Conservation (phyloP, 2,113 vertebrate species). For the Clarias batrachus region DNA sequence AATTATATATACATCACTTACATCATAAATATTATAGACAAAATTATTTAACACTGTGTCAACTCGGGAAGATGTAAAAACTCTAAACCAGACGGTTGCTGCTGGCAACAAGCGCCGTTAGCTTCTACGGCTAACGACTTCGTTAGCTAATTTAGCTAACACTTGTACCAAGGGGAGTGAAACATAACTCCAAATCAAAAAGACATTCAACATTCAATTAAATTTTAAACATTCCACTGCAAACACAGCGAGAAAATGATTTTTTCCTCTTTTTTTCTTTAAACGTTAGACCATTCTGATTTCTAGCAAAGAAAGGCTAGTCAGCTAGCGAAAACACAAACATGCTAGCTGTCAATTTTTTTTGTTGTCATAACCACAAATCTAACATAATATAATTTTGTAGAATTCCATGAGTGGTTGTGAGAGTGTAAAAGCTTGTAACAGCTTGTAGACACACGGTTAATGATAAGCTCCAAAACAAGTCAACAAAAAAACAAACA, state of each 20-base stretch:
- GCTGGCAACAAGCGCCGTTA: slow-evolving; percentile 16
- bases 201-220: not conserved
- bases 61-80: not conserved
- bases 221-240: no score
- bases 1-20: not conserved
- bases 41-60: not conserved
- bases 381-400: not conserved
- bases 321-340: not conserved
- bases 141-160: not conserved
- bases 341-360: not conserved
- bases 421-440: not conserved
- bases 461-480: not conserved
- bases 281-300: no score
- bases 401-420: not conserved
- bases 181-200: not conserved
- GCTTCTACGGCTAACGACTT: not conserved
- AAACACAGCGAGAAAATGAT: not conserved
- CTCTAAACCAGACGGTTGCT: not conserved
- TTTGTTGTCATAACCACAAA: not conserved
- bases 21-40: not conserved
- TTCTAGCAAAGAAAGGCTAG: not conserved
- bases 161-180: not conserved
- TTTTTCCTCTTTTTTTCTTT: no score
- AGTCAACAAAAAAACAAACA: not conserved
- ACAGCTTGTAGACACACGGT: not conserved